A percentile compares a stretch with the other conserved stretches of the same genome.
Conservation (phyloP, 2,888 invertebrate genomes). For the Aquatica leii region DNA sequence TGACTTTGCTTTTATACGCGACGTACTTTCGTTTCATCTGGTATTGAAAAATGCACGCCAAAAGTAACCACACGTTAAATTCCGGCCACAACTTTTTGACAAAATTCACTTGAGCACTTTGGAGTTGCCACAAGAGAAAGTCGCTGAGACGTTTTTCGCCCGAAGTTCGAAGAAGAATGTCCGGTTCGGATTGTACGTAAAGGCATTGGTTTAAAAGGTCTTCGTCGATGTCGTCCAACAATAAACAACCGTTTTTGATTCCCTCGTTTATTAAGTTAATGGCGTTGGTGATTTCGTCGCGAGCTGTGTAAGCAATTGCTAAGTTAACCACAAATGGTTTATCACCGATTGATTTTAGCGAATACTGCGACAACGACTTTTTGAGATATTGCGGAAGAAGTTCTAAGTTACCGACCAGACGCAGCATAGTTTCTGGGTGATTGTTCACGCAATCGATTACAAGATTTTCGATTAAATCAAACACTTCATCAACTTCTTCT, state of each 20-base stretch:
- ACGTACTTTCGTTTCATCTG: too few species aligned
- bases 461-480: constrained; percentile 86
- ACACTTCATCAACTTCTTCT: constrained; percentile 88
- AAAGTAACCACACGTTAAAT: constrained; percentile 90
- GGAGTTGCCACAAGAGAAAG: constrained; percentile 95
- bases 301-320: constrained; percentile 85
- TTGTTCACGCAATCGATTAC: constrained; percentile 85
- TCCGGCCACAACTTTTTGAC: constrained; percentile 95
- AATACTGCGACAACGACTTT: constrained; percentile 78
- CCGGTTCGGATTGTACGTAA: constrained; percentile 83
- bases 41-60: constrained; percentile 86
- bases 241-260: constrained; percentile 69
- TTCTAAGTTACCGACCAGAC: constrained; percentile 85
- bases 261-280: constrained; percentile 75
- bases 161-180: constrained; percentile 76
- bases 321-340: constrained; percentile 79
- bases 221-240: constrained; percentile 79
- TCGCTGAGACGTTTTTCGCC: constrained; percentile 73
- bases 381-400: constrained; percentile 83
- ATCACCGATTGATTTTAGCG: constrained; percentile 81
- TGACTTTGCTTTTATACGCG: too few species aligned
- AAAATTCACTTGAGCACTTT: constrained; percentile 83
- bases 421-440: too few species aligned
- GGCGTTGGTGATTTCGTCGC: constrained; percentile 84
- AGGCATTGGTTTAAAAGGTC: constrained; percentile 78